Evolutionary conservation across 2,888 invertebrate genomes (phyloP).

Genomic region (Parascotia fuliginaria): DNA sequence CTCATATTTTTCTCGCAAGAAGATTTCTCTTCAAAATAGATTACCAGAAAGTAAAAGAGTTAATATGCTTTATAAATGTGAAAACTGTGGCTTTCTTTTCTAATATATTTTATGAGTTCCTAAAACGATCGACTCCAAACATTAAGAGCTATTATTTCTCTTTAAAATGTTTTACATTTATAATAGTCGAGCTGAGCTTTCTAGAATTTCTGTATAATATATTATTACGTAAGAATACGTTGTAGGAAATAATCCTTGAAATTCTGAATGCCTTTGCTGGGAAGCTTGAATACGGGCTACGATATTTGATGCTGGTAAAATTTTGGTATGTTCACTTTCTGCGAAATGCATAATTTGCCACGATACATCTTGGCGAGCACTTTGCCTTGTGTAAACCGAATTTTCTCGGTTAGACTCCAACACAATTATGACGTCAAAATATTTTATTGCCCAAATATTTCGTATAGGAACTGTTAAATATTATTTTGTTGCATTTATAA

Average conservation of each 20-base stretch:
- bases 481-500: too few species aligned
- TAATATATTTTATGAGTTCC: constrained; percentile 42
- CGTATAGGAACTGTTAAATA: too few species aligned
- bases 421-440: constrained; percentile 29
- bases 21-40: constrained; percentile 15
- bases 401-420: constrained; percentile 22
- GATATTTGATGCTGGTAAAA: constrained; percentile 36
- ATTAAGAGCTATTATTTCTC: constrained; percentile 36
- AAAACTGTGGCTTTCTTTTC: constrained; percentile 32
- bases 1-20: constrained; percentile 19
- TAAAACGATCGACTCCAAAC: constrained; percentile 46
- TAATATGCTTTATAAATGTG: constrained; percentile 31
- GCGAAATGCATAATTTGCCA: constrained; percentile 38
- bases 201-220: constrained; percentile 21
- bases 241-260: constrained; percentile 29
- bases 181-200: constrained; percentile 9
- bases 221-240: constrained; percentile 29
- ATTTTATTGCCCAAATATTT: too few species aligned
- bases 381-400: constrained; percentile 29
- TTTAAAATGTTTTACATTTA: constrained; percentile 31
- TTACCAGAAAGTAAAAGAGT: constrained; percentile 29
- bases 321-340: constrained; percentile 34
- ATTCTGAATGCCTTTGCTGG: constrained; percentile 16
- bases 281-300: constrained; percentile 10
- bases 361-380: constrained; percentile 37